phyloP scores from a whole-genome alignment of 2,797 vertebrate genomes.

The Serranus cabrilla region DNA sequence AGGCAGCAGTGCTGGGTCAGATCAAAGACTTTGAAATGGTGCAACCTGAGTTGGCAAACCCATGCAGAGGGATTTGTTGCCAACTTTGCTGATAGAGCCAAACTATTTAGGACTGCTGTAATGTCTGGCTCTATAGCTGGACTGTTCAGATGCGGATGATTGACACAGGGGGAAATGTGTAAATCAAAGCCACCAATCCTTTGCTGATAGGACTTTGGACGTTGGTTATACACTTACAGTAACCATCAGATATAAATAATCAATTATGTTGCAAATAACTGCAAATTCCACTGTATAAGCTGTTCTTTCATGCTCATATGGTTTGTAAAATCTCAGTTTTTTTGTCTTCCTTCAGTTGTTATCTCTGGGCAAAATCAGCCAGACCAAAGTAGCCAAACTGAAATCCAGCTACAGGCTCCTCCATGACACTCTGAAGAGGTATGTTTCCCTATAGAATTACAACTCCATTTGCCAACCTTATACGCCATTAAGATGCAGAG shows the following conservation, averaged over 20 bases:
- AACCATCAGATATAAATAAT: not conserved
- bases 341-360: conserved; percentile 62
- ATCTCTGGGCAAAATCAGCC: conserved; percentile 62
- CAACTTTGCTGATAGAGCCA: conserved; percentile 8
- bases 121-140: not conserved
- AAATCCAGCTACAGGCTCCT: conserved; percentile 64
- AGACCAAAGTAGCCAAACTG: conserved; percentile 55
- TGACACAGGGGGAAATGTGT: conserved; percentile 2
- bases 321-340: conserved; percentile 33
- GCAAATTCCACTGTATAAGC: no score
- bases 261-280: not conserved
- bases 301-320: not conserved
- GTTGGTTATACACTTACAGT: not conserved
- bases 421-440: conserved; percentile 69
- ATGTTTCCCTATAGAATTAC: not conserved
- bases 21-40: conserved; percentile 42
- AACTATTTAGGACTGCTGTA: conserved; percentile 10
- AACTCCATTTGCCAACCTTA: no score
- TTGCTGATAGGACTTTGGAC: conserved; percentile 8
- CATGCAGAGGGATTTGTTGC: conserved; percentile 19
- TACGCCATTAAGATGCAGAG: not conserved
- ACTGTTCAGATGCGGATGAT: conserved; percentile 21
- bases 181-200: conserved; percentile 1
- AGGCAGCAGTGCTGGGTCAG: conserved; percentile 23
- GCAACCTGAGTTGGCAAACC: conserved; percentile 23